These are phyloP conservation scores for Hydra vulgaris DNA, from an alignment of 30 jellyfish, hydroid and myxozoan genomes.

Conservation along the genomic window DNA sequence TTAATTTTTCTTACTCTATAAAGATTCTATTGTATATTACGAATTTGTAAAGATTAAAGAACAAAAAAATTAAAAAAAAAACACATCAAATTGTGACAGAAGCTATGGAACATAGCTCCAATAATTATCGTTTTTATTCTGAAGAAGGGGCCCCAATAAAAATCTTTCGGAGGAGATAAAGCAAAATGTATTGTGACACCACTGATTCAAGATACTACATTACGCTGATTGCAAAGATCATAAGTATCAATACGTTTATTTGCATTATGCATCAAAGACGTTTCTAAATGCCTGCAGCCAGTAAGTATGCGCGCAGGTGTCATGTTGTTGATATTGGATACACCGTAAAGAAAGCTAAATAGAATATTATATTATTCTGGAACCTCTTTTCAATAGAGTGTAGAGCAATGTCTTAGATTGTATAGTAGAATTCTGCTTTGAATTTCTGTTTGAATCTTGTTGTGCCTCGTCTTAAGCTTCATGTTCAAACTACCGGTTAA, in stretches of 20 bases:
- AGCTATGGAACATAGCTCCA: no score
- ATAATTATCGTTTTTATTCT: no score
- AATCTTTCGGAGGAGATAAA: no score
- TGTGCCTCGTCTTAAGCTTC: neutral
- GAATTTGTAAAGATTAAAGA: no score
- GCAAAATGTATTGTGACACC: no score
- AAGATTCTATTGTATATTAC: no score
- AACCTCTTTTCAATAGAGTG: neutral
- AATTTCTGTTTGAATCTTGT: neutral
- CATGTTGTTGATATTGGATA: neutral
- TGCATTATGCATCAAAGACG: neutral
- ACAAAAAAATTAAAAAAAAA: no score
- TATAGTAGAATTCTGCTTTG: neutral
- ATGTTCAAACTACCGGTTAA: neutral
- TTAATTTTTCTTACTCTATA: no score
- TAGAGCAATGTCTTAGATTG: neutral
- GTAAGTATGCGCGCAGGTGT: neutral
- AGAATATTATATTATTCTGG: neutral
- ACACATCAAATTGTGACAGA: no score
- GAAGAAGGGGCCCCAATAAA: no score
- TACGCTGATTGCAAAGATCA: neutral
- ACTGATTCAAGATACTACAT: neutral
- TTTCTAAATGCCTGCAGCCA: neutral
- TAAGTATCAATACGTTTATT: neutral
- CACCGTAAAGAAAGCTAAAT: neutral